Conservation (phyloP, 1,140 invertebrate genomes). For the Drosophila insularis region DNA sequence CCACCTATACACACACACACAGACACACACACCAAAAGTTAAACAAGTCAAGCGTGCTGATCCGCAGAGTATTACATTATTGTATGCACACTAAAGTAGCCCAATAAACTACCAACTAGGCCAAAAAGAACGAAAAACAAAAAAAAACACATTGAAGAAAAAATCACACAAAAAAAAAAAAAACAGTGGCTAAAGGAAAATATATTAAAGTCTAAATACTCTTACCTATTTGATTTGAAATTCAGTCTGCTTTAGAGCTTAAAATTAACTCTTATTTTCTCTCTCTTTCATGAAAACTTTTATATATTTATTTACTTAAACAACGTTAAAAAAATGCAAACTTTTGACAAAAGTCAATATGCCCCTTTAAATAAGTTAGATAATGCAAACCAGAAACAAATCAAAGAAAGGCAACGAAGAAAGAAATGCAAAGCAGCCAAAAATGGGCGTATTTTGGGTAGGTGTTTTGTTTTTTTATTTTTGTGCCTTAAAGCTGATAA, state of each 20-base stretch:
- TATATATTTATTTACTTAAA: too few species aligned
- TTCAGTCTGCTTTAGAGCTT: too few species aligned
- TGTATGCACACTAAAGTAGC: slow-evolving; percentile 41
- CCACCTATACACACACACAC: neutral
- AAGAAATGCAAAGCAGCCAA: slow-evolving; percentile 43
- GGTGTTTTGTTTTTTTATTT: neutral
- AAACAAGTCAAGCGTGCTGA: slow-evolving; percentile 74
- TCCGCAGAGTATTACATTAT: slow-evolving; percentile 56
- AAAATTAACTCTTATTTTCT: too few species aligned
- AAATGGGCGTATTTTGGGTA: neutral
- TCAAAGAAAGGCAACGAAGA: neutral
- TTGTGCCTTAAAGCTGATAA: slow-evolving; percentile 42
- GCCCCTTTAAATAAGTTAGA: neutral
- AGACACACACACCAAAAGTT: slow-evolving; percentile 63
- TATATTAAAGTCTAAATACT: neutral
- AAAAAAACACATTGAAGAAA: neutral
- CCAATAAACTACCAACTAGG: slow-evolving; percentile 56
- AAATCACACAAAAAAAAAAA: slow-evolving; percentile 14
- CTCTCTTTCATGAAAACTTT: too few species aligned
- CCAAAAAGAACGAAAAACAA: neutral
- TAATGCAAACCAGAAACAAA: neutral
- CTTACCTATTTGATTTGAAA: neutral
- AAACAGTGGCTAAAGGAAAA: slow-evolving; percentile 16
- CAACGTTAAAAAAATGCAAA: neutral
- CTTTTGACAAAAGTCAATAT: neutral